Percentiles rank a stretch among this genome's conserved stretches.
These are phyloP conservation scores for Odontamblyopus rebecca DNA, from an alignment of 2,797 vertebrate species.

Conservation along the genomic window DNA sequence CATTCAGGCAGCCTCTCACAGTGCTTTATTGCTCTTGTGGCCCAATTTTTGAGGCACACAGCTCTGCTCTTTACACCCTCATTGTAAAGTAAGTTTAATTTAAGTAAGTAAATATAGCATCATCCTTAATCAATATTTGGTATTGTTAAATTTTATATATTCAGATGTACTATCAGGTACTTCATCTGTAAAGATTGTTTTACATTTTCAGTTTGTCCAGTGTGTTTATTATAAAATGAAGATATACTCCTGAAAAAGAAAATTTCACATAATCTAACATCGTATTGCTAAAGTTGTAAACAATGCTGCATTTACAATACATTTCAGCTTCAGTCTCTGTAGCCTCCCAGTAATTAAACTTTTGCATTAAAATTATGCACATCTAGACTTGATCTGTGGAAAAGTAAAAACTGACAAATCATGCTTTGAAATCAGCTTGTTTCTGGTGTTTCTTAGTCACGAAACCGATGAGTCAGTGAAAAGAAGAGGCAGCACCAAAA, in stretches of 20 bases:
- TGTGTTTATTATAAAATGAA: too few relatives aligned
- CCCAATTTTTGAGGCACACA: slow-evolving; percentile 66
- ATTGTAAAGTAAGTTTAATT: background rate
- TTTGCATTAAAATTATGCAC: slow-evolving; percentile 11
- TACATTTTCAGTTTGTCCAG: too few relatives aligned
- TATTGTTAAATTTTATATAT: too few relatives aligned
- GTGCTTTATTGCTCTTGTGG: slow-evolving; percentile 63
- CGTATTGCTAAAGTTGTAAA: too few relatives aligned
- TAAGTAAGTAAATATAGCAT: too few relatives aligned
- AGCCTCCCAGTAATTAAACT: slow-evolving; percentile 23
- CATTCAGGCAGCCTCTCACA: slow-evolving; percentile 68
- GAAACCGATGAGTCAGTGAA: slow-evolving; percentile 10
- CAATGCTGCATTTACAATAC: too few relatives aligned
- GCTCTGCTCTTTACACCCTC: slow-evolving; percentile 61
- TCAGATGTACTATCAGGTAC: background rate
- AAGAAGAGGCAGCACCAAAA: slow-evolving; percentile 10
- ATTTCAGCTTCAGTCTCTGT: background rate
- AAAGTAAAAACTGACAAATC: background rate
- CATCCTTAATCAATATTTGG: too few relatives aligned
- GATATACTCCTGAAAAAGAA: too few relatives aligned
- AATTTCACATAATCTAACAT: background rate
- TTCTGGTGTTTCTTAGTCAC: slow-evolving; percentile 7
- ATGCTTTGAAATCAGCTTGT: background rate
- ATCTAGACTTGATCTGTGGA: slow-evolving; percentile 9
- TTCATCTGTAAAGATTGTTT: background rate